Conservation (phyloP, 2,797 vertebrate genomes). For the Sparus aurata region DNA sequence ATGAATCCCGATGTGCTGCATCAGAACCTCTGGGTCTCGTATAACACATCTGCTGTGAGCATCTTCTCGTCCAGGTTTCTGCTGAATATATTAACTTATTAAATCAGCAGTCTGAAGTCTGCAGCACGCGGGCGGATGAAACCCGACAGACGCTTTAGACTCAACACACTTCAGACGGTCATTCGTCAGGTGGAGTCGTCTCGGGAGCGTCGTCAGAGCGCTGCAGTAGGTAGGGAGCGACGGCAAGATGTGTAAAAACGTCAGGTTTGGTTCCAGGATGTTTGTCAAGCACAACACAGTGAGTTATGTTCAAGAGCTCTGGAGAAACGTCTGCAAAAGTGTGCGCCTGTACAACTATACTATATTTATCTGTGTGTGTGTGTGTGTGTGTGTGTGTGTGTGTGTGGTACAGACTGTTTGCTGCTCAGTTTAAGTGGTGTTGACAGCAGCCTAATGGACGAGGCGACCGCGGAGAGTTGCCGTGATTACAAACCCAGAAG, state of each 20-base stretch:
- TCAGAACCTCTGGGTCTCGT: constrained; percentile 2
- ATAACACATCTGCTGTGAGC: constrained; percentile 32
- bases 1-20: neutral
- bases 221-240: neutral
- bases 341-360: neutral
- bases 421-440: constrained; percentile 21
- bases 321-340: neutral
- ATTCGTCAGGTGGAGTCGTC: neutral
- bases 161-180: neutral
- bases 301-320: neutral
- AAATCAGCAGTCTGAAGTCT: constrained; percentile 6
- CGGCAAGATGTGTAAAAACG: no score
- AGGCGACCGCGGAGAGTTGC: constrained; percentile 23
- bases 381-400: constrained; percentile 11
- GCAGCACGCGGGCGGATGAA: constrained; percentile 11
- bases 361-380: neutral
- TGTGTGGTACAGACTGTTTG: constrained; percentile 5
- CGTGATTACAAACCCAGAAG: constrained; percentile 63
- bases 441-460: constrained; percentile 39
- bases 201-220: neutral
- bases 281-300: neutral
- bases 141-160: neutral
- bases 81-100: constrained; percentile 31
- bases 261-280: neutral
- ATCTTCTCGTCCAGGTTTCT: constrained; percentile 15